Evolutionary conservation across 2,888 invertebrate genomes (phyloP).

Genomic region (Pseudococcus jackbeardsleyi): DNA sequence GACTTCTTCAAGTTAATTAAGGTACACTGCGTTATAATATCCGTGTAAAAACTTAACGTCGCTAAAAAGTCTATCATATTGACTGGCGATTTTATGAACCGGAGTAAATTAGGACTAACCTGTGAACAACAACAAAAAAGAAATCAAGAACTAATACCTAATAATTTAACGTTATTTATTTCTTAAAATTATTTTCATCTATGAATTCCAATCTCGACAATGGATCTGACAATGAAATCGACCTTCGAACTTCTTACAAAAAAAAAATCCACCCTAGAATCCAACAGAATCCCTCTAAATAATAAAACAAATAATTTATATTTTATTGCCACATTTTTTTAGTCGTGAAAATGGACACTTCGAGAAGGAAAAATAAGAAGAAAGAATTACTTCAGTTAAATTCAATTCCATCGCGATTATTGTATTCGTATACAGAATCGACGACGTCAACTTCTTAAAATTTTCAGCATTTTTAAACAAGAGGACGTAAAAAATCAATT

Average conservation of each 20-base stretch:
- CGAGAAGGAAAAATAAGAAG: background rate
- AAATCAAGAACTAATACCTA: no score
- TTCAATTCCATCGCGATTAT: slow-evolving; percentile 25
- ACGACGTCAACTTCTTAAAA: slow-evolving; percentile 8
- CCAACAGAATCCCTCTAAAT: background rate
- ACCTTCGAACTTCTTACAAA: no score
- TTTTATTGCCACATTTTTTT: background rate
- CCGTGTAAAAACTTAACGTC: slow-evolving; percentile 98
- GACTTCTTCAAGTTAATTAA: slow-evolving; percentile 94
- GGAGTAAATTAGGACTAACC: slow-evolving; percentile 83
- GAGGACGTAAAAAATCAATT: slow-evolving; percentile 52
- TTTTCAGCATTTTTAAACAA: slow-evolving; percentile 33
- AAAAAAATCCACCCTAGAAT: background rate
- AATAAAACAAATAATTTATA: background rate
- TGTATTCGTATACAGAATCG: background rate
- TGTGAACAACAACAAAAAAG: slow-evolving; percentile 35
- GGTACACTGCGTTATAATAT: slow-evolving; percentile 83
- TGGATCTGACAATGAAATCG: no score
- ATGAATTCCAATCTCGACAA: no score
- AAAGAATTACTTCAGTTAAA: background rate
- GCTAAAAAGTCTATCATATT: slow-evolving; percentile 99
- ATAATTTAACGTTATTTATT: no score
- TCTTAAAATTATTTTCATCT: no score
- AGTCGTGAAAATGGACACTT: background rate
- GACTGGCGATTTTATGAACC: slow-evolving; percentile 95